Evolutionary conservation across 1,140 invertebrate species (phyloP).

Genomic region (Trichonephila inaurata): DNA sequence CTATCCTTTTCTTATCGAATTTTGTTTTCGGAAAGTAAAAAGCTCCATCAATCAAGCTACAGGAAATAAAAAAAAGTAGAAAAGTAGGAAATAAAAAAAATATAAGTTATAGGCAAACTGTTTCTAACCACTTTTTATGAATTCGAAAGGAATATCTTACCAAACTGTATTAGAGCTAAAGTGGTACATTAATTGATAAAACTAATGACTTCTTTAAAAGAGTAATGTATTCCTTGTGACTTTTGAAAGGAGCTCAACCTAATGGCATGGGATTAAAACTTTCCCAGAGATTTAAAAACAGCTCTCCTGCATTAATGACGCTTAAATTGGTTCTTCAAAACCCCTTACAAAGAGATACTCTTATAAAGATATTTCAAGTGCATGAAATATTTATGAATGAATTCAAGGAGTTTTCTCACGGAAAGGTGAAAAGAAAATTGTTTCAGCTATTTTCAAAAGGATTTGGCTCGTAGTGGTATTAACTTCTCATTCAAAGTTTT

Average conservation of each 20-base stretch:
- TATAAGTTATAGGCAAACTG: conserved; percentile 37
- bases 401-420: not conserved
- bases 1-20: conserved; percentile 60
- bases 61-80: not conserved
- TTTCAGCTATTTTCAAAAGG: not conserved
- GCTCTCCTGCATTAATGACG: not conserved
- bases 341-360: not conserved
- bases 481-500: not conserved
- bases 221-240: conserved; percentile 8
- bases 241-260: not conserved
- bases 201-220: conserved; percentile 27
- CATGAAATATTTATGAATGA: not conserved
- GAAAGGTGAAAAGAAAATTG: not conserved
- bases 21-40: conserved; percentile 51
- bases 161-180: not conserved
- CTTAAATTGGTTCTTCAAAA: conserved; percentile 9
- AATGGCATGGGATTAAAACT: conserved; percentile 6
- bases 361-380: not conserved
- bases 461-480: not conserved
- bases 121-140: conserved; percentile 23
- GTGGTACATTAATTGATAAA: conserved; percentile 41
- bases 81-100: not conserved
- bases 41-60: conserved; percentile 45
- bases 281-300: not conserved
- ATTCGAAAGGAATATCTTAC: conserved; percentile 7